Evolutionary conservation across 1,140 invertebrate genomes (phyloP).

Genomic region (Hetaerina americana): DNA sequence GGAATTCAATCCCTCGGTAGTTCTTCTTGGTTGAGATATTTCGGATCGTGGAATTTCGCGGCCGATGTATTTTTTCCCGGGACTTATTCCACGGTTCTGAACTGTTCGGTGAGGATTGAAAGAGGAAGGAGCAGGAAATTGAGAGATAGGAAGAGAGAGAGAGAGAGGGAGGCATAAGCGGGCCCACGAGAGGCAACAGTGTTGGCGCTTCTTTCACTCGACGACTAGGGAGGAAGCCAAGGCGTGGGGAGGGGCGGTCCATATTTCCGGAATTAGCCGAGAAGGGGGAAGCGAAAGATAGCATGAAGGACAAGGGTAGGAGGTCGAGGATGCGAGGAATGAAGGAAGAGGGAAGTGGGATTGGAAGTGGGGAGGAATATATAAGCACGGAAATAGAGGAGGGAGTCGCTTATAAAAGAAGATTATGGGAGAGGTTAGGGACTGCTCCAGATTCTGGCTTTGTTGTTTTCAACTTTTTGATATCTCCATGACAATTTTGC

Average conservation of each 20-base stretch:
- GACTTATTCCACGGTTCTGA: no score
- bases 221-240: background rate
- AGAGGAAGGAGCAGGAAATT: no score
- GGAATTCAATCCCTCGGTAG: no score
- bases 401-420: background rate
- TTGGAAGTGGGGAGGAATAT: background rate
- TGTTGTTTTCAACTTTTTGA: no score
- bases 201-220: background rate
- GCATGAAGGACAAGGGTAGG: background rate
- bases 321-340: background rate
- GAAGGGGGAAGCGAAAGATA: background rate
- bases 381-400: background rate
- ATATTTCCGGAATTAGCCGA: background rate
- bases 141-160: no score
- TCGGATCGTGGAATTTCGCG: no score
- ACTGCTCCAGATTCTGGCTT: background rate
- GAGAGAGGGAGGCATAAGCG: no score
- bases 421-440: background rate
- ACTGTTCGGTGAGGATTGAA: no score
- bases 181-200: no score
- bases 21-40: no score
- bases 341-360: background rate
- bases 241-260: background rate
- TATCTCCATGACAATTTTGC: no score
- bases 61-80: no score